Conservation (phyloP, 2,113 vertebrate species). For the Platanista minor region DNA sequence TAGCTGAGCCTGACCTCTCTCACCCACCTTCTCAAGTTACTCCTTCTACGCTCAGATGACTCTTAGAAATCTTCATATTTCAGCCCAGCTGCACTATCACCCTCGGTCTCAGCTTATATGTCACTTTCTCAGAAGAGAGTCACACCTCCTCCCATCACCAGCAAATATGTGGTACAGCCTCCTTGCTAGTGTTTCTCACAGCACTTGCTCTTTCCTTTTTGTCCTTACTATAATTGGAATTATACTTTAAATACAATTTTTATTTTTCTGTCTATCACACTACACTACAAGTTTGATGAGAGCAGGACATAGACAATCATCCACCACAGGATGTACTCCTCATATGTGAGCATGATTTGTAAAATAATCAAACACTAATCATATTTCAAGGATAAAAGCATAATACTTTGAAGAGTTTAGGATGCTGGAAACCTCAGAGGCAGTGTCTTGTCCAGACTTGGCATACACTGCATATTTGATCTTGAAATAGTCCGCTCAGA, state of each 20-base stretch:
- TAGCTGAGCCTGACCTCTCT: not conserved
- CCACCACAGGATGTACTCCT: fast-evolving
- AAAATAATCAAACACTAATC: not conserved
- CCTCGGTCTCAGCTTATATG: fast-evolving
- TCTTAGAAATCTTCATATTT: no score
- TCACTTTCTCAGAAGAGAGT: not conserved
- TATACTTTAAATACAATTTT: not conserved
- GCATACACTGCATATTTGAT: not conserved
- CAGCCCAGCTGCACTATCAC: fast-evolving
- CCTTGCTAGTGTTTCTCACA: not conserved
- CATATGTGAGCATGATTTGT: fast-evolving
- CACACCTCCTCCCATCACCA: not conserved
- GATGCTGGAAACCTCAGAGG: not conserved
- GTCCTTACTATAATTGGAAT: not conserved
- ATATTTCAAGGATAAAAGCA: not conserved
- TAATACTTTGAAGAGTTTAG: no score
- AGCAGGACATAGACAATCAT: fast-evolving
- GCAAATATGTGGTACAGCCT: fast-evolving
- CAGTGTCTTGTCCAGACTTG: no score
- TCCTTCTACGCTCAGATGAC: not conserved
- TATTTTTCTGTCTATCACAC: not conserved
- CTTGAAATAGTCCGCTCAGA: not conserved
- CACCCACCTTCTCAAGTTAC: fast-evolving
- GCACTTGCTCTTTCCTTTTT: not conserved
- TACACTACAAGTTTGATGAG: not conserved